These are phyloP conservation scores for Anthoscopus minutus DNA, from an alignment of 2,113 vertebrate genomes.

Conservation along the genomic window DNA sequence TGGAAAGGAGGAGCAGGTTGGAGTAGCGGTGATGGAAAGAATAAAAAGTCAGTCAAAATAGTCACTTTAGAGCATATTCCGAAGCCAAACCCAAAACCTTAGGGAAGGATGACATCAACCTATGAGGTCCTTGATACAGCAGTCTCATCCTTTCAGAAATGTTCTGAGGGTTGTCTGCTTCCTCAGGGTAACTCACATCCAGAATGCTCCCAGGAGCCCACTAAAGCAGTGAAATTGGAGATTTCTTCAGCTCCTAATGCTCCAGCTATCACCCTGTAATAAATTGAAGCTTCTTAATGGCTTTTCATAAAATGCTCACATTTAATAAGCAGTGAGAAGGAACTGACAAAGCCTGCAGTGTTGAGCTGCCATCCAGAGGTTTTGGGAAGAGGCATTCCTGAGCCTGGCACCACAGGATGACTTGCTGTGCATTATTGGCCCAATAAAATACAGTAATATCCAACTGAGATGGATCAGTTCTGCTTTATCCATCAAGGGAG, in stretches of 20 bases:
- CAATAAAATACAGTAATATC: not conserved
- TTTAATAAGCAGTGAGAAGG: not conserved
- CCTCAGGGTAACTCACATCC: not conserved
- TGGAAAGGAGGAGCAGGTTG: not conserved
- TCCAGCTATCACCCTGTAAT: not conserved
- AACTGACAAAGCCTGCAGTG: not conserved
- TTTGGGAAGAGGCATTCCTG: not conserved
- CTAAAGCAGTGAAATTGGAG: not conserved
- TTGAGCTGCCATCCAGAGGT: not conserved
- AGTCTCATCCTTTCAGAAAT: not conserved
- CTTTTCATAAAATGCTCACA: not conserved
- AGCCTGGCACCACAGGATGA: not conserved
- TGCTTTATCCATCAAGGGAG: not conserved
- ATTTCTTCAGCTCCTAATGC: not conserved
- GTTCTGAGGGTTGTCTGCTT: not conserved
- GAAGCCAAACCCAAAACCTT: not conserved
- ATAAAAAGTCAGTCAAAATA: not conserved
- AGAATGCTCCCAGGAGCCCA: not conserved
- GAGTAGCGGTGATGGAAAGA: not conserved
- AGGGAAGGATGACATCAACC: not conserved
- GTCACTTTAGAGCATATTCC: not conserved
- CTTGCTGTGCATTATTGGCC: fast-evolving
- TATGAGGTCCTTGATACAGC: not conserved
- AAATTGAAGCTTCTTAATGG: not conserved
- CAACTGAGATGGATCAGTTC: not conserved